Conservation (phyloP, 2,888 invertebrate genomes). For the Scaptomyza reducta region DNA sequence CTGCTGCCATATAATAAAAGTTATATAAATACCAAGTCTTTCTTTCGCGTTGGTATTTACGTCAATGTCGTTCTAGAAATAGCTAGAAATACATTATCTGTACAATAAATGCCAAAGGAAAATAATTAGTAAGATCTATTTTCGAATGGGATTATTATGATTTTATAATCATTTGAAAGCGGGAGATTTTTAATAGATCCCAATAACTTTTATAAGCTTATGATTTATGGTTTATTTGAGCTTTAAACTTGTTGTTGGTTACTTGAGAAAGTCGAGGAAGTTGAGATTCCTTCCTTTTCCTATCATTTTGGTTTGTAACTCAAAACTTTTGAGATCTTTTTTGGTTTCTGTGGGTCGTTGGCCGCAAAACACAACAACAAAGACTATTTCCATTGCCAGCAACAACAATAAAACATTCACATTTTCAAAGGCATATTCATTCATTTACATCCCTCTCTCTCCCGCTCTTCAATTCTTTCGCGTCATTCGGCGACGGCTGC, state of each 20-base stretch:
- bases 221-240: not conserved
- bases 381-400: constrained; percentile 34
- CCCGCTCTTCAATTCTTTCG: constrained; percentile 24
- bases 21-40: constrained; percentile 40
- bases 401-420: constrained; percentile 15
- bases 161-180: not conserved
- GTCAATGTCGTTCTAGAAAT: constrained; percentile 38
- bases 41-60: constrained; percentile 21
- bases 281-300: not conserved
- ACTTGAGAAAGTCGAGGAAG: too few relatives aligned
- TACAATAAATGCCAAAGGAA: constrained; percentile 27
- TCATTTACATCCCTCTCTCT: not conserved
- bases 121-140: constrained; percentile 35
- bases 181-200: not conserved
- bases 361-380: constrained; percentile 28
- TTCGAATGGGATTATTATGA: not conserved
- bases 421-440: not conserved
- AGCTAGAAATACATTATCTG: constrained; percentile 18
- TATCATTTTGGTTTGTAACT: too few relatives aligned
- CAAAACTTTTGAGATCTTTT: constrained; percentile 32
- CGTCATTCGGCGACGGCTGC: constrained; percentile 32
- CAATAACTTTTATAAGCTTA: too few relatives aligned
- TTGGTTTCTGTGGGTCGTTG: constrained; percentile 40
- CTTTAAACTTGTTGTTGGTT: not conserved
- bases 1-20: not conserved